Conservation (phyloP, 2,113 vertebrate genomes). For the Passer domesticus region DNA sequence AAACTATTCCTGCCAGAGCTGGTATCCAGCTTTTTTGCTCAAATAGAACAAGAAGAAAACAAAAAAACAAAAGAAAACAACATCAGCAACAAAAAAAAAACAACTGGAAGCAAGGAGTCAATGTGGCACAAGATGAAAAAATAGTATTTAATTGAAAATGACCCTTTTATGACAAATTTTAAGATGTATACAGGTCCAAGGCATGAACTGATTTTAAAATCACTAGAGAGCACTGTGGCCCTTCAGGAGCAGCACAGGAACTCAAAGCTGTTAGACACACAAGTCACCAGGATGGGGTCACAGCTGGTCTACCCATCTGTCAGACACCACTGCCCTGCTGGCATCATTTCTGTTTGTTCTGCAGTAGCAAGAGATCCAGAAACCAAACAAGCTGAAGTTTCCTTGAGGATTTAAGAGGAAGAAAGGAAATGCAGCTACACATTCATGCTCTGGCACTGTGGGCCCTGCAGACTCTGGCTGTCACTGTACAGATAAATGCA, state of each 20-base stretch:
- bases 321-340: not conserved
- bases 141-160: not conserved
- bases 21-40: not conserved
- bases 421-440: not conserved
- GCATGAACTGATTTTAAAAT: not conserved
- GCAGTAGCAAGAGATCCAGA: not conserved
- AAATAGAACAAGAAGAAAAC: not conserved
- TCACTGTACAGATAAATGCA: not conserved
- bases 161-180: not conserved
- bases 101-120: not conserved
- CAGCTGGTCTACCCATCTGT: not conserved
- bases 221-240: constrained; percentile 49
- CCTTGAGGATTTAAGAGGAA: not conserved
- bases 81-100: too few species aligned
- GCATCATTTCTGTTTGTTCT: not conserved
- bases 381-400: not conserved
- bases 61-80: not conserved
- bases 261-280: not conserved
- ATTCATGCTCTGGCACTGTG: not conserved
- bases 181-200: not conserved
- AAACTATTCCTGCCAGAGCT: not conserved
- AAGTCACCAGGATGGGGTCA: not conserved
- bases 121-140: not conserved
- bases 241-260: not conserved
- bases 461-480: not conserved